Base-by-base conservation (phyloP, 2,113 vertebrate species). In the Nothobranchius furzeri region DNA sequence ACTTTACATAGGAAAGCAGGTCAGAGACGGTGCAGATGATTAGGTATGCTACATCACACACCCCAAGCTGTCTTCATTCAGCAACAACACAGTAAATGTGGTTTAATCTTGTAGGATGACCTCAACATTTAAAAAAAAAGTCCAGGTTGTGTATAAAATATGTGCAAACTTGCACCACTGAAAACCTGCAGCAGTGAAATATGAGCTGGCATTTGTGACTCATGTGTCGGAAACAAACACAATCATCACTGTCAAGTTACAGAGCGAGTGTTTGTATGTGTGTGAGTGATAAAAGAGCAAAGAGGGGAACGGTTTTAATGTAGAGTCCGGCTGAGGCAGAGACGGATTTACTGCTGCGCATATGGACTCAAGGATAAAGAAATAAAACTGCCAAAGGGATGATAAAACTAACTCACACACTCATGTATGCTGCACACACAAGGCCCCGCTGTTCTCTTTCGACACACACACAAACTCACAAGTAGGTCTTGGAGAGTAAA, bases 341-440 rank as follows among this genome's bases (percentile, higher is more conserved):
- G 48, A 70, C 68, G 68, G 56, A 59, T 73, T 63, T 46, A 54
- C 48, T 42, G 56, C 61, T 55, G 42, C 2, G 5, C 58, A n/a
- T 64, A 54, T 35, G 50, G 48, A 56, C 12, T 0, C 35, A 56
- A 49, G 53, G 52, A 45, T 47, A 66, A 54, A 72, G 64, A 51
- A 75, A 48, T 72, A 47, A 64, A 52, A 55, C 50, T 25, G 61
- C 64, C 73, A 54, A 81, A 51, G 55, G 69, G 59, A 71, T 82
- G 76, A 77, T n/a, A 15, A 20, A 50, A 50, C 20, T 2, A 50
- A 50, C 55, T 50, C 37, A 40, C 37, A 9, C 37, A 8, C 14
- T 30, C 14, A 55, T 46, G 66, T 12, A 50, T 48, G 43, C 12
- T 11, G 43, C 43, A 51, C 42, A 68, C 17, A 73, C 64, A 79